phyloP scores from a whole-genome alignment of 1,140 invertebrate species.

The Manduca sexta region DNA sequence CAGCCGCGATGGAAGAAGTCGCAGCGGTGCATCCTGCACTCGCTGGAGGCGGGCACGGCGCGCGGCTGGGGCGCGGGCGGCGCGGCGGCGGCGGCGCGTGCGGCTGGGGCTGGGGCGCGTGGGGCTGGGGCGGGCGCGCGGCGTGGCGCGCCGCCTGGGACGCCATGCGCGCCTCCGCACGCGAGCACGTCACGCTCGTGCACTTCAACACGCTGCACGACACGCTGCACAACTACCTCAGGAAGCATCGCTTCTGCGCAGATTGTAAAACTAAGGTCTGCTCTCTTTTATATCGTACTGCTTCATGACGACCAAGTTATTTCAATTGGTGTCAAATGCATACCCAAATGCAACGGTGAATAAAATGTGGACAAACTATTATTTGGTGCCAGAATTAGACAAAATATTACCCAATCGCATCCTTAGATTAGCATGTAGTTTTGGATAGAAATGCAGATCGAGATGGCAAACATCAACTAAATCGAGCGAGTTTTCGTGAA shows the following conservation, averaged over 20 bases:
- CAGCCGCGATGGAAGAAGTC: slow-evolving; percentile 91
- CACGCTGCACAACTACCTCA: slow-evolving; percentile 90
- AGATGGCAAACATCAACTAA: too few species aligned
- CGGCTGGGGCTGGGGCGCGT: slow-evolving; percentile 78
- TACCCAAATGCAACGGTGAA: too few species aligned
- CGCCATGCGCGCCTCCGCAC: slow-evolving; percentile 86
- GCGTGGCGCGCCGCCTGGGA: slow-evolving; percentile 91
- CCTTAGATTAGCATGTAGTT: too few species aligned
- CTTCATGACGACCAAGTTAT: neutral
- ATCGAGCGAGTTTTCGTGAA: too few species aligned
- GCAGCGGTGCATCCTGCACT: slow-evolving; percentile 88
- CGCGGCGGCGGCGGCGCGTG: slow-evolving; percentile 57
- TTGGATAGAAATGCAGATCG: too few species aligned
- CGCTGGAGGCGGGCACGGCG: slow-evolving; percentile 87
- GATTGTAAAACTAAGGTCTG: slow-evolving; percentile 93
- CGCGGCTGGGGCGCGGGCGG: slow-evolving; percentile 74
- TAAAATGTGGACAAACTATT: too few species aligned
- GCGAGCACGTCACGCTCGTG: slow-evolving; percentile 89
- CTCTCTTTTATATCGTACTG: neutral
- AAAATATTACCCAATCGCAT: too few species aligned
- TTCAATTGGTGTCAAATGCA: too few species aligned
- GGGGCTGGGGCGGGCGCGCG: slow-evolving; percentile 66
- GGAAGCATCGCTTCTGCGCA: slow-evolving; percentile 93
- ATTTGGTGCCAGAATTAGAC: too few species aligned
- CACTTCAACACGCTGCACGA: slow-evolving; percentile 86